Evolutionary conservation across 2,797 vertebrate genomes (phyloP), one percentile per base, ranked within the genome.

Genomic region (Apogon hyalosoma): DNA sequence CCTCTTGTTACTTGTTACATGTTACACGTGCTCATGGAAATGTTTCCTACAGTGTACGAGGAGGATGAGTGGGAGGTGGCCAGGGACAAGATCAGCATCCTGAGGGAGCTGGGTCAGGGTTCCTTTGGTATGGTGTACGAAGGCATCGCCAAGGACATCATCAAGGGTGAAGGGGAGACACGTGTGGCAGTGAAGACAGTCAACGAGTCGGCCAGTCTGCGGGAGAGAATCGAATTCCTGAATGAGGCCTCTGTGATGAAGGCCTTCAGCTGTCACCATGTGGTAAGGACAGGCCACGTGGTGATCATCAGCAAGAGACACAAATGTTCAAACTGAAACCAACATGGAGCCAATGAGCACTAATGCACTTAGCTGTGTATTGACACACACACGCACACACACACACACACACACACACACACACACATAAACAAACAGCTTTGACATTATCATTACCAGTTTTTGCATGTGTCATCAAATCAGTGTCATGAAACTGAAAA

Each of bases 221-320:
- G 97, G 0, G 97, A 99, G 90, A 93, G 97, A 62, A 98, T 99
- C 0, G 97, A 99, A 90, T 99, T 99, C 90, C 92, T 99, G 66
- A 99, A 99, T 0, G 98, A 99, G 84, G 98, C 97, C 3, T 99
- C 98, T 0, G 97, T 99, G 81, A 99, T 99, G 97, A 99, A 99
- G 83, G 96, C 94, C 10, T 99, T 99, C 94, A 96, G 76, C 92
- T 99, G 98, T 85, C 97, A 99, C 85, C 98, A 99, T 9, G 98
- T 99, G 97, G 98, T 99, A 77, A 94, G 87, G 24, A 64, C 8
- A 67, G 19, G 54, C 3, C 0, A 13, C 15, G 5, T 42, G 40
- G 40, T 11, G 40, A 43, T 15, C 13, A 53, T 33, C 11, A 40
- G 4, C 10, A 12, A 18, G 4, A 39, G 3, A 33, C 36, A 42